Conservation (phyloP, 2,113 vertebrate species). For the Podilymbus podiceps region DNA sequence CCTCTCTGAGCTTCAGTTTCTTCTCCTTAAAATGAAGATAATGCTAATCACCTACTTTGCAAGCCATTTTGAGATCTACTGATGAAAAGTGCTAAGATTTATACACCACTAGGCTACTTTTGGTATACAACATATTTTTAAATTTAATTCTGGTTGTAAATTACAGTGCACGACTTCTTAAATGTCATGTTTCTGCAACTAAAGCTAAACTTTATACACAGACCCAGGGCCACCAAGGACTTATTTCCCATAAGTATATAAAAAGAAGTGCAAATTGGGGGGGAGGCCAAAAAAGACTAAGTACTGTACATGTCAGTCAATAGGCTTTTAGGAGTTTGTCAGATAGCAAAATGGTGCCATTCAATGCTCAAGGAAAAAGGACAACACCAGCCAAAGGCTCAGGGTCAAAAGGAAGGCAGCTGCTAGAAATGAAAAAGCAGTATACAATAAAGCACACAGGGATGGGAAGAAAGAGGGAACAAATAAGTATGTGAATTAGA, state of each 20-base stretch:
- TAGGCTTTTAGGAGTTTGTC: neutral
- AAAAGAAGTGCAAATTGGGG: neutral
- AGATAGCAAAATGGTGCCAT: neutral
- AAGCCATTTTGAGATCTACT: neutral
- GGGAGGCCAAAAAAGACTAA: neutral
- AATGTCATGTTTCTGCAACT: neutral
- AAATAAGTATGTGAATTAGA: neutral
- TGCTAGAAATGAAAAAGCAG: neutral
- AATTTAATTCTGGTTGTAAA: neutral
- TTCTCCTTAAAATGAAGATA: neutral
- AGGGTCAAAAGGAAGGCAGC: neutral
- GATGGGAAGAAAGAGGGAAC: neutral
- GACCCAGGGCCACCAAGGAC: neutral
- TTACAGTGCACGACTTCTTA: neutral
- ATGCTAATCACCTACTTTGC: conserved; percentile 17
- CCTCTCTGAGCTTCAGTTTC: neutral
- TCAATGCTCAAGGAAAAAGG: neutral
- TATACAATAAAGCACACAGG: neutral
- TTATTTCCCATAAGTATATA: neutral
- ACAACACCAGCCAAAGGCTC: neutral
- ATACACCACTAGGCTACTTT: neutral
- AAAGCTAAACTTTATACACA: neutral
- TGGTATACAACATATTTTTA: neutral
- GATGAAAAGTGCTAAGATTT: neutral
- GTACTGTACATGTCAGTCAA: neutral